Base-by-base conservation (phyloP, 1,140 invertebrate species). In the Mizuhopecten yessoensis region DNA sequence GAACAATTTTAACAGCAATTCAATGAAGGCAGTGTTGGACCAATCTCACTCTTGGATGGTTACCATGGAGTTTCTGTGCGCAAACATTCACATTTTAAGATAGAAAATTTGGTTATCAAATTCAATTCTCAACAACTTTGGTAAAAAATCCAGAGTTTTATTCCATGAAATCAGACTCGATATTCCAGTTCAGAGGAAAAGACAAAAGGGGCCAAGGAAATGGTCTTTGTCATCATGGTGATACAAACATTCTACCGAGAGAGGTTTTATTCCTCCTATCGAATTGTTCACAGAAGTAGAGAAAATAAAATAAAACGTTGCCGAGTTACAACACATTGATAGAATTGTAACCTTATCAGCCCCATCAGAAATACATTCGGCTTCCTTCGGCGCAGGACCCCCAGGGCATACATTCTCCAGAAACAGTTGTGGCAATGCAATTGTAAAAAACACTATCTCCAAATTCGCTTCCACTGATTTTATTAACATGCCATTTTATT, bases 11-110 rank as follows among this genome's bases (percentile, higher is more conserved):
- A 75, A 75, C 15, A n/a, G n/a, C 3, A n/a, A 75, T 75, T 75
- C 23, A 75, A 75, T 75, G 57, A 75, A 29, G 23, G 57, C n/a
- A 29, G 5, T 5, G 57, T 75, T 75, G 20, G 20, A 75, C 57
- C 57, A 75, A 75, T 75, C 57, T 9, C 57, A 75, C n/a, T 75
- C 57, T 29, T 29, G n/a, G 57, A 75, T 75, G 5, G 57, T 75
- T 5, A 75, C 57, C 57, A 75, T 75, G 57, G 57, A 75, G 23
- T 29, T 75, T n/a, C 11, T n/a, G 1, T 75, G n/a, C 29, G 57
- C 57, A 75, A 75, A 75, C n/a, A 75, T 75, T 75, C 57, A 75
- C 57, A 29, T 75, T 75, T n/a, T 75, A n/a, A 75, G 5, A 75
- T 29, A 17, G 57, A 75, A 75, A 75, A 75, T 29, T 75, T 75